Evolutionary conservation across 2,113 vertebrate species (phyloP).

Genomic region (Notothenia coriiceps): DNA sequence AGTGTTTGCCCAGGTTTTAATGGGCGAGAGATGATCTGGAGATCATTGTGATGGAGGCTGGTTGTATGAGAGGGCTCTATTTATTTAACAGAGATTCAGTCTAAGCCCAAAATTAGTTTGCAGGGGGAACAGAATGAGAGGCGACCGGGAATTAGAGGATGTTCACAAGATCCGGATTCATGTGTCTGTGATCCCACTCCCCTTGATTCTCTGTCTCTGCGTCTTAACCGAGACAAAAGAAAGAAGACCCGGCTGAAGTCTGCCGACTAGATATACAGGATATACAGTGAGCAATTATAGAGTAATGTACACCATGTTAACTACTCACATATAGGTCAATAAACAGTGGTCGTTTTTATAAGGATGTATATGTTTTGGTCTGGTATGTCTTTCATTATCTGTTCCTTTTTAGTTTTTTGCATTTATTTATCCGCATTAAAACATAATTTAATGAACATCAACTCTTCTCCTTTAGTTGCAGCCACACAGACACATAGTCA

Average conservation of each 20-base stretch:
- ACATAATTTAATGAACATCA: constrained; percentile 54
- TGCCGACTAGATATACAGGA: not conserved
- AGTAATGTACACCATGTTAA: constrained; percentile 29
- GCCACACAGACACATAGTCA: constrained; percentile 12
- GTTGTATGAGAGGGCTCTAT: constrained; percentile 84
- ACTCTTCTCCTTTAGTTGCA: constrained; percentile 39
- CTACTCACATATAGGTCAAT: constrained; percentile 50
- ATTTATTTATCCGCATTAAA: constrained; percentile 62
- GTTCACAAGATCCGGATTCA: constrained; percentile 75
- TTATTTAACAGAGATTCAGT: constrained; percentile 92
- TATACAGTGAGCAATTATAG: constrained; percentile 20
- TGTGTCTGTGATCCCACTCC: constrained; percentile 70
- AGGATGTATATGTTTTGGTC: constrained; percentile 57
- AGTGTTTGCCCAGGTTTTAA: constrained; percentile 98
- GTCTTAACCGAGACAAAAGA: constrained; percentile 49
- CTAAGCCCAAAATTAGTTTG: constrained; percentile 89
- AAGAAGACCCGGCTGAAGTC: constrained; percentile 10
- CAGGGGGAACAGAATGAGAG: constrained; percentile 76
- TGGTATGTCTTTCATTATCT: constrained; percentile 49
- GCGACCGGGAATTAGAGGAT: constrained; percentile 73
- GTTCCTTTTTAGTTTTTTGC: constrained; percentile 14
- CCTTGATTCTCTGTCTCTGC: constrained; percentile 50
- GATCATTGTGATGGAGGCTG: constrained; percentile 87
- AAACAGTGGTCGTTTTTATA: constrained; percentile 46
- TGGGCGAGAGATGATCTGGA: constrained; percentile 93